Evolutionary conservation across 1,140 invertebrate genomes (phyloP).

Genomic region (Diploscapter pachys): DNA sequence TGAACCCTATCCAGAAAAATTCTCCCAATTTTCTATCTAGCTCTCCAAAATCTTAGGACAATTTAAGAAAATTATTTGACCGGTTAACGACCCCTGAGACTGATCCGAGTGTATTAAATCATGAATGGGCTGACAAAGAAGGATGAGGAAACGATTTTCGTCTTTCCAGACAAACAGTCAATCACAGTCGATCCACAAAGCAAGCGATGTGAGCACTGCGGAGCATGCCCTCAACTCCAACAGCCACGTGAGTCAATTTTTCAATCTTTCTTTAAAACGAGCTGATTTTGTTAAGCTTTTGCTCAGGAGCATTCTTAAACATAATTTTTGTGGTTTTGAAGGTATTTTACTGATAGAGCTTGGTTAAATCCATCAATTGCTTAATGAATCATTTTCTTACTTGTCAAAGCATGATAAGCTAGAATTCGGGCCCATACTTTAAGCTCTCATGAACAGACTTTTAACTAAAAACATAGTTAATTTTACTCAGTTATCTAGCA

Average conservation of each 20-base stretch:
- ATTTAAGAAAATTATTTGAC: neutral
- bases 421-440: too few species aligned
- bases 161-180: conserved; percentile 12
- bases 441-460: too few species aligned
- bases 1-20: neutral
- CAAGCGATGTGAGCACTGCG: conserved; percentile 8
- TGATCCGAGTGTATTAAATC: neutral
- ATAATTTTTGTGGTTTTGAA: too few species aligned
- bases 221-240: neutral
- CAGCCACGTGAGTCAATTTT: neutral
- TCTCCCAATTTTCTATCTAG: neutral
- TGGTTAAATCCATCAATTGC: too few species aligned
- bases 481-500: too few species aligned
- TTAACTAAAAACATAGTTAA: too few species aligned
- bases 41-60: neutral
- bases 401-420: too few species aligned
- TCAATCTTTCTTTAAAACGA: neutral
- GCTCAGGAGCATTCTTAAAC: too few species aligned
- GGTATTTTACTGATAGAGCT: too few species aligned
- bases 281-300: neutral
- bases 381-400: too few species aligned
- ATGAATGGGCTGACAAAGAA: neutral
- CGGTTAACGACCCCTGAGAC: neutral
- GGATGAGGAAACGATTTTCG: neutral
- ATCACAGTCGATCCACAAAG: neutral